These are phyloP conservation scores for Neoitamus cyanurus DNA, from an alignment of 2,888 invertebrate species.

Conservation along the genomic window DNA sequence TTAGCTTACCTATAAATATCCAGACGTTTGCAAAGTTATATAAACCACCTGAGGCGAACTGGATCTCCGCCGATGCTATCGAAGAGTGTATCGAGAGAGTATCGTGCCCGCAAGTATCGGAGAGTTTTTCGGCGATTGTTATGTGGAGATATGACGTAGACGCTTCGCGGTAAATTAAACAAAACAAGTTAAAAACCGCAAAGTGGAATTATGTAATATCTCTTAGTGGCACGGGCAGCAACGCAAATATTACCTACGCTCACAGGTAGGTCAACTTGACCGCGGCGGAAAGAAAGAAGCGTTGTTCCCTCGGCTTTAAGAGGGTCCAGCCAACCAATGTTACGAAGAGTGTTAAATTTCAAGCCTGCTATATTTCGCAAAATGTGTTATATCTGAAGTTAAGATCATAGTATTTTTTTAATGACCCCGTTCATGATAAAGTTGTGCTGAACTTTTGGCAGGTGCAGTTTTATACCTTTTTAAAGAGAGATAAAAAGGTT, in stretches of 20 bases:
- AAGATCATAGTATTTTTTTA: not conserved
- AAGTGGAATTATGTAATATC: not conserved
- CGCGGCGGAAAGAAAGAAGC: not conserved
- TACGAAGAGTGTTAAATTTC: not conserved
- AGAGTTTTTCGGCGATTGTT: not conserved
- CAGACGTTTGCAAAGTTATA: not conserved
- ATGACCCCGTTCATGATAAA: not conserved
- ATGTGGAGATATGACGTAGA: not conserved
- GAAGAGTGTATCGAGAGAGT: not conserved
- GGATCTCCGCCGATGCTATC: not conserved
- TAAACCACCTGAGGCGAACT: not conserved
- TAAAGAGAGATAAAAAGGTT: too few species aligned
- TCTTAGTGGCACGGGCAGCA: not conserved
- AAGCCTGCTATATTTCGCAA: not conserved
- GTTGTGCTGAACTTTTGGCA: too few species aligned
- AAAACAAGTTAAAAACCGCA: not conserved
- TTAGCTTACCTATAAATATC: not conserved
- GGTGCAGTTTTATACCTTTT: too few species aligned
- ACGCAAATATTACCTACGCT: not conserved
- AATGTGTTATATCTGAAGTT: not conserved
- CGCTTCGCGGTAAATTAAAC: not conserved
- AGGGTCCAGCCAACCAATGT: not conserved
- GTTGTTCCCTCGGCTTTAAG: not conserved
- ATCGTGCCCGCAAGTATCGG: too few species aligned
- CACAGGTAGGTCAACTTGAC: not conserved